Conservation (phyloP, 2,113 vertebrate species). For the Vicugna pacos region DNA sequence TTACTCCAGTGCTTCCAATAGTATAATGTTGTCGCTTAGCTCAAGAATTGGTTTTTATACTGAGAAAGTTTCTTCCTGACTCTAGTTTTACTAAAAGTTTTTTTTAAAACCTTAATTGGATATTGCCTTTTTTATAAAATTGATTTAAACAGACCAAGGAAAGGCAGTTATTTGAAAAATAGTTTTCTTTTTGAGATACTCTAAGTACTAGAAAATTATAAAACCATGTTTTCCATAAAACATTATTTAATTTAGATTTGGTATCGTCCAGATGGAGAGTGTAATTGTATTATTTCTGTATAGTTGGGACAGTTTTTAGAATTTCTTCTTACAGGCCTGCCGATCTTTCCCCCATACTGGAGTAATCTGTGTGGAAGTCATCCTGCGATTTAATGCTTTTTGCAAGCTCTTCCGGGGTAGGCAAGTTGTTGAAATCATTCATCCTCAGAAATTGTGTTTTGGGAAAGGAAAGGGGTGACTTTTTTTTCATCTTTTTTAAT, state of each 20-base stretch:
- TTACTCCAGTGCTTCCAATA: not conserved
- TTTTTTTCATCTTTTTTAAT: not conserved
- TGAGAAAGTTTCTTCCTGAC: conserved; percentile 19
- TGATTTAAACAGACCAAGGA: not conserved
- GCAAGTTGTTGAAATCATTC: not conserved
- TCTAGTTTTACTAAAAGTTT: conserved; percentile 24
- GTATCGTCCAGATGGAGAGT: not conserved
- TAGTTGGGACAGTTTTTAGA: not conserved
- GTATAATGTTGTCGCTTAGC: not conserved
- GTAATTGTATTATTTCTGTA: conserved; percentile 48
- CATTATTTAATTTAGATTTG: conserved; percentile 44
- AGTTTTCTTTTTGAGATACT: conserved; percentile 38
- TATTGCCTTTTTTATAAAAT: conserved; percentile 7
- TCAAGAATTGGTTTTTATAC: conserved; percentile 6
- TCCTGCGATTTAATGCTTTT: conserved; percentile 5
- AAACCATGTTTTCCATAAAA: conserved; percentile 40
- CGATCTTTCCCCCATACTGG: not conserved
- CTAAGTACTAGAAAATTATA: not conserved
- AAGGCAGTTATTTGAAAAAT: not conserved
- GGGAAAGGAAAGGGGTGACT: not conserved
- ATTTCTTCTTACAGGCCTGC: not conserved
- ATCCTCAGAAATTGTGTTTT: not conserved
- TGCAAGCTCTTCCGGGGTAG: not conserved
- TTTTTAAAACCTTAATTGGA: not conserved
- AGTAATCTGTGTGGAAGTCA: not conserved